Percentiles rank a stretch among this genome's conserved stretches.
phyloP scores from a whole-genome alignment of 2,797 vertebrate species.

The Etheostoma perlongum region DNA sequence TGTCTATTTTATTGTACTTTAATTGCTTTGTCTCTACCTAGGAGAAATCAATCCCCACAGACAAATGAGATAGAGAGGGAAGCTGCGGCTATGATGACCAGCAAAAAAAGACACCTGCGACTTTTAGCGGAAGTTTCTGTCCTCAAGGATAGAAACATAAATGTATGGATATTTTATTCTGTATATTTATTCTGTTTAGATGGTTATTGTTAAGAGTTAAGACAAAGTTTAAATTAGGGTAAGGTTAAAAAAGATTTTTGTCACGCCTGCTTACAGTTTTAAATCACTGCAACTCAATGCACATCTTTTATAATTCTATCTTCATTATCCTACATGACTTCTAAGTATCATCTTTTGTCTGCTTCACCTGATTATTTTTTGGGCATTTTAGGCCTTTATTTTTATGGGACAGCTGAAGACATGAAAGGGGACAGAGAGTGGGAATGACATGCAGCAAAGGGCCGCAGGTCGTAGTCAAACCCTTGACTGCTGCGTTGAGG shows the following conservation, averaged over 20 bases:
- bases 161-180: neutral
- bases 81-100: neutral
- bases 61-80: slow-evolving; percentile 8
- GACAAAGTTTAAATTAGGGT: neutral
- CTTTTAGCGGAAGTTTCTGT: neutral
- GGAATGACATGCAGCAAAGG: too few species aligned
- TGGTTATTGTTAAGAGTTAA: neutral
- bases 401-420: too few species aligned
- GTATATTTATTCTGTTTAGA: neutral
- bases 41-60: slow-evolving; percentile 12
- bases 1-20: neutral
- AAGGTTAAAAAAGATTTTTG: neutral
- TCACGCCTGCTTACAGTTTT: too few species aligned
- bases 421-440: too few species aligned
- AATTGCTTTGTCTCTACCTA: neutral
- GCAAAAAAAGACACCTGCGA: neutral
- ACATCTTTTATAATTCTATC: neutral
- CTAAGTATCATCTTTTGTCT: too few species aligned
- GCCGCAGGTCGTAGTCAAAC: too few species aligned
- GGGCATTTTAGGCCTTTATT: too few species aligned
- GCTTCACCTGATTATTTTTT: too few species aligned
- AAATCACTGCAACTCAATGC: neutral
- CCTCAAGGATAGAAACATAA: neutral
- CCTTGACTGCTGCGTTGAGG: too few species aligned
- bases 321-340: too few species aligned